Evolutionary conservation across 2,888 invertebrate genomes (phyloP).

Genomic region (Andrena dorsata): DNA sequence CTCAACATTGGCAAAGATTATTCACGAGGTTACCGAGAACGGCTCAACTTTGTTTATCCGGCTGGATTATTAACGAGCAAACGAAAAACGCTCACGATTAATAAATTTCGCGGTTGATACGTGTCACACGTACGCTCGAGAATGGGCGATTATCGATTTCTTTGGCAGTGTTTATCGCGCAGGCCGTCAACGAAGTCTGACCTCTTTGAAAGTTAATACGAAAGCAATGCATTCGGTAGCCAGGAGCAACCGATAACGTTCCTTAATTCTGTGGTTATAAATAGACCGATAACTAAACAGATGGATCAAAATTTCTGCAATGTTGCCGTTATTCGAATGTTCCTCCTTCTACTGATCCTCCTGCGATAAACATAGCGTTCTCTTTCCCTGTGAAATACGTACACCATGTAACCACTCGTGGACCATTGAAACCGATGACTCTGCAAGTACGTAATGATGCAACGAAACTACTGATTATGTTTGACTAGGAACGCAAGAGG

Average conservation of each 20-base stretch:
- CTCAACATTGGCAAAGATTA: conserved; percentile 24
- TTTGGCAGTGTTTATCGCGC: conserved; percentile 15
- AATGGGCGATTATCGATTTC: conserved; percentile 2
- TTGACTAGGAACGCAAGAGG: not conserved
- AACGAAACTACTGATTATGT: not conserved
- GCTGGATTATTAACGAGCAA: not conserved
- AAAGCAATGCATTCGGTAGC: not conserved
- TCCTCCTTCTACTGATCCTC: not conserved
- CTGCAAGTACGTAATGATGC: conserved; percentile 1
- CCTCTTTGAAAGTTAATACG: conserved; percentile 12
- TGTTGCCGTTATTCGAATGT: too few species aligned
- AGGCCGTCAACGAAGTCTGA: not conserved
- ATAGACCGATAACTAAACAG: conserved; percentile 26
- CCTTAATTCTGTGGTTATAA: conserved; percentile 23
- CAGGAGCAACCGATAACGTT: conserved; percentile 38
- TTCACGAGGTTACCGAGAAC: conserved; percentile 28
- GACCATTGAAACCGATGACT: conserved; percentile 1
- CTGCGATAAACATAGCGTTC: not conserved
- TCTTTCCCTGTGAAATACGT: not conserved
- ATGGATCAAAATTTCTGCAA: conserved; percentile 15
- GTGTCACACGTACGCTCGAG: not conserved
- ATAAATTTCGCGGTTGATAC: conserved; percentile 10
- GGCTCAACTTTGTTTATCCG: not conserved
- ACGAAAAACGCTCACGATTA: conserved; percentile 32
- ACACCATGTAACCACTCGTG: not conserved